Percentiles rank a stretch among this genome's conserved stretches.
phyloP scores from a whole-genome alignment of 2,113 vertebrate species.

The Gobius niger region DNA sequence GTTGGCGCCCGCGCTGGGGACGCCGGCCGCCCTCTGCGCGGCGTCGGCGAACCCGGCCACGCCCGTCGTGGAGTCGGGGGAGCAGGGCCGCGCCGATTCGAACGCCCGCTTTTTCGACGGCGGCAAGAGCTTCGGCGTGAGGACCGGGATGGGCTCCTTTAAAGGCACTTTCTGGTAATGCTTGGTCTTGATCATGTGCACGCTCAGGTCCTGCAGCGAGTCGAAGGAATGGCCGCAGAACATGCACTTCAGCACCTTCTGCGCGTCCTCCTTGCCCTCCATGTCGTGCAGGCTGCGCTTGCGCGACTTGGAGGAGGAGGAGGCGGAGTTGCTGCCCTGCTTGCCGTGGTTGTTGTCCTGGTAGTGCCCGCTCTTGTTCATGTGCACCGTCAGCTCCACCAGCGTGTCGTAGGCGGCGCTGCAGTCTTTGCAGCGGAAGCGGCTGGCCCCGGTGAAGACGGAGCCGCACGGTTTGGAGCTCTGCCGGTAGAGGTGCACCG shows the following conservation, averaged over 20 bases:
- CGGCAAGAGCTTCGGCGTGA: conserved; percentile 91
- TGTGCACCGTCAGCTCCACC: conserved; percentile 94
- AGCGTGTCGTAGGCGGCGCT: conserved; percentile 96
- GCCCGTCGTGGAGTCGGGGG: conserved; percentile 93
- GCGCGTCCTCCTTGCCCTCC: conserved; percentile 95
- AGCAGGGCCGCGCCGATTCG: conserved; percentile 90
- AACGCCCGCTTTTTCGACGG: conserved; percentile 93
- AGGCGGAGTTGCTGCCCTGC: conserved; percentile 85
- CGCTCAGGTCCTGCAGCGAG: conserved; percentile 95
- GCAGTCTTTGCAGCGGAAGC: conserved; percentile 95
- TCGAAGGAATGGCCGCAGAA: conserved; percentile 98
- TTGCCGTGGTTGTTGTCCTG: conserved; percentile 96
- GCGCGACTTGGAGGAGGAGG: conserved; percentile 90
- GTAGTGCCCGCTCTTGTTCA: conserved; percentile 97
- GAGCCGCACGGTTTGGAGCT: conserved; percentile 88
- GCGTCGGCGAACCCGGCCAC: conserved; percentile 82
- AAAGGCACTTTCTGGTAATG: conserved; percentile 99
- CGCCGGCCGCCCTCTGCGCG: conserved; percentile 78
- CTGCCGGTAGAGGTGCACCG: conserved; percentile 93
- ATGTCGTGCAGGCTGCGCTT: conserved; percentile 94
- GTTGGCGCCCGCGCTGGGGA: conserved; percentile 81
- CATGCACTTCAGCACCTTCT: conserved; percentile 98
- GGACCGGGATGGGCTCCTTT: conserved; percentile 95
- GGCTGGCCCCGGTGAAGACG: conserved; percentile 93
- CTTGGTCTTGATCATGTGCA: conserved; percentile 99